Conservation (phyloP, 2,888 invertebrate genomes). For the Pelosia muscerda region DNA sequence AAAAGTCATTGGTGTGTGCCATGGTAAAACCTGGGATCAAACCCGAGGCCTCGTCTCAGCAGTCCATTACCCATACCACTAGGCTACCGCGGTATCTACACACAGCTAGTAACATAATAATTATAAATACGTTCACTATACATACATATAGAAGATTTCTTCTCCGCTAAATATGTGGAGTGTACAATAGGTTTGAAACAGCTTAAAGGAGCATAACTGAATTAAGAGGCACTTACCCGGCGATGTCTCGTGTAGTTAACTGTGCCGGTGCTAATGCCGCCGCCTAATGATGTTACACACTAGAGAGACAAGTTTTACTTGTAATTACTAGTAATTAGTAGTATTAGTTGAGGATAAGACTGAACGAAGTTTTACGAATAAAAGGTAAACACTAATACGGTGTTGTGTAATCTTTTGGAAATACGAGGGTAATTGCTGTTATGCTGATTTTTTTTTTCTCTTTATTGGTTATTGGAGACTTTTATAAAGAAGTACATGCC, state of each 20-base stretch:
- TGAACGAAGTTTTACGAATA: not conserved
- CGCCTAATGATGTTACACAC: slow-evolving; percentile 46
- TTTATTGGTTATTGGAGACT: no score
- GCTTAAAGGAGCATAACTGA: slow-evolving; percentile 42
- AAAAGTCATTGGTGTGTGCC: no score
- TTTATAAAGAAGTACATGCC: no score
- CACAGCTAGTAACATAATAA: no score
- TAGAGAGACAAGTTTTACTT: slow-evolving; percentile 34
- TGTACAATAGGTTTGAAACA: slow-evolving; percentile 22
- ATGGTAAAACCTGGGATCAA: no score
- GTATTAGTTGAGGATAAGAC: slow-evolving; percentile 7
- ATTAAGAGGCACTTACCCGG: slow-evolving; percentile 42
- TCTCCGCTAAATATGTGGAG: not conserved
- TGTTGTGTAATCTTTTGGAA: not conserved
- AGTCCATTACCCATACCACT: no score
- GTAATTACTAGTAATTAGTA: slow-evolving; percentile 33
- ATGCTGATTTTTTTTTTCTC: no score
- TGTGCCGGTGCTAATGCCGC: slow-evolving; percentile 44
- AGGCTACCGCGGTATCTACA: no score
- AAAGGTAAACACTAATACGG: not conserved
- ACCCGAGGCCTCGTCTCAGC: no score
- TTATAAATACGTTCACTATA: not conserved
- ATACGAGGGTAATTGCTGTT: no score
- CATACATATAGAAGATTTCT: not conserved
- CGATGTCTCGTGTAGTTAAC: slow-evolving; percentile 45